These are phyloP conservation scores for Slavum lentiscoides DNA, from an alignment of 2,888 invertebrate genomes.

Conservation along the genomic window DNA sequence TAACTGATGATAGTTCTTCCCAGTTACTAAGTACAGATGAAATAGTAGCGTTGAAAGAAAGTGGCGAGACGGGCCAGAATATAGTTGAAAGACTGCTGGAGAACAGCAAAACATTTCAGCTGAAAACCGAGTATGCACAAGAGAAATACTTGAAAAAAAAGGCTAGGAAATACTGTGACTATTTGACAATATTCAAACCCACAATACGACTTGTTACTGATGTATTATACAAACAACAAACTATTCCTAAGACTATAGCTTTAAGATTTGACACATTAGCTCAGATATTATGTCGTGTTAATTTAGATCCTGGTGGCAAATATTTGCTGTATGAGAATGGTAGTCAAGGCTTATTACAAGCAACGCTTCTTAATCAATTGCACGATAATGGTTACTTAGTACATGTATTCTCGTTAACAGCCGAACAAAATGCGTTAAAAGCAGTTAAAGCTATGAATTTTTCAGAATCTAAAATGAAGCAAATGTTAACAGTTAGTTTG, in stretches of 20 bases:
- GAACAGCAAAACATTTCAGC: slow-evolving; percentile 86
- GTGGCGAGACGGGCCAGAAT: slow-evolving; percentile 76
- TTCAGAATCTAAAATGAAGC: slow-evolving; percentile 69
- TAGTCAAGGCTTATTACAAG: slow-evolving; percentile 80
- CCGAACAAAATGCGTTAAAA: slow-evolving; percentile 70
- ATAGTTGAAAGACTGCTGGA: slow-evolving; percentile 85
- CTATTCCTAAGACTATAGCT: slow-evolving; percentile 74
- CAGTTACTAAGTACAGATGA: slow-evolving; percentile 83
- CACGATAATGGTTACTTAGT: slow-evolving; percentile 70
- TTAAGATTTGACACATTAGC: slow-evolving; percentile 86
- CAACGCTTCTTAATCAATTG: slow-evolving; percentile 79
- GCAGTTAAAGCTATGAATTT: slow-evolving; percentile 81
- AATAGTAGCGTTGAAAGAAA: slow-evolving; percentile 76
- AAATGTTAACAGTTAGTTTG: slow-evolving; percentile 76
- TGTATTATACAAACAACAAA: slow-evolving; percentile 76
- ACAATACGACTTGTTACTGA: slow-evolving; percentile 80
- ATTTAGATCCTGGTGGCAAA: slow-evolving; percentile 71
- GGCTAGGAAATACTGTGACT: slow-evolving; percentile 88
- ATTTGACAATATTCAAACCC: slow-evolving; percentile 77
- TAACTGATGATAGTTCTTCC: slow-evolving; percentile 76
- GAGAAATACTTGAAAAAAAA: slow-evolving; percentile 95
- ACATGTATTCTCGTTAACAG: slow-evolving; percentile 80
- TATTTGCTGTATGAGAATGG: slow-evolving; percentile 87
- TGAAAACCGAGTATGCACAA: slow-evolving; percentile 89
- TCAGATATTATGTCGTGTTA: slow-evolving; percentile 81